Evolutionary conservation across 2,888 invertebrate species (phyloP), one percentile per base, ranked within the genome.

Genomic region (Odontomyia ornata): DNA sequence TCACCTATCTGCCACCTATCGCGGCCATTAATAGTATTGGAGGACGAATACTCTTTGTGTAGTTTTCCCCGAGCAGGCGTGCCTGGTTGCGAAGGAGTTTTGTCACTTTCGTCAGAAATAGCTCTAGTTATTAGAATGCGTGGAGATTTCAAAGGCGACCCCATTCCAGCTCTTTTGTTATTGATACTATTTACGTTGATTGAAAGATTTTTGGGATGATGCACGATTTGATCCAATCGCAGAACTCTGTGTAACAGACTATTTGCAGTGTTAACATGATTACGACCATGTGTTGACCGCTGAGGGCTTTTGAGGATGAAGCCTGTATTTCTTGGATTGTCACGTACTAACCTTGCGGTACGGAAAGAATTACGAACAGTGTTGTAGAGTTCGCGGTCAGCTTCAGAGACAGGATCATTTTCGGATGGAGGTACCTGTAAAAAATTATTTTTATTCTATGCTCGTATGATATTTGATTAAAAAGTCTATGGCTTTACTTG

Each of bases 51-150:
- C 77, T 83, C 84, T 78, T 83, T 84, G 23, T 82, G 83, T 18
- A 86, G 83, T 23, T 81, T 80, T 23, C 85, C 85, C 77, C 83
- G 83, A 23, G 82, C 81, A 0, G 87, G 86, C 11, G 86, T 83
- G 23, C 81, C 82, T 1, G 84, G 83, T 56, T 80, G 75, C n/a
- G 90, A 89, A 27, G 88, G 89, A 77, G 85, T 86, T 46, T 67
- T 77, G 79, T 91, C 92, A 82, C 91, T 91, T 82, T 93, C 93
- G 82, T 93, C 92, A 21, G 92, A 93, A 88, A 90, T 91, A 1
- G 93, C 92, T 69, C 92, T 87, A 0, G 93, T 93, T 80, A 93
- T 93, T 9, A 92, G 89, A 76, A 93, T 93, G 76, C 91, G 88
- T 0, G 93, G 93, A 7, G 92, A 92, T 78, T 89, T 88, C 28